Percentiles rank a stretch among this genome's conserved stretches.
These are phyloP conservation scores for Subanguina moxae DNA, from an alignment of 1,140 invertebrate genomes.

Conservation along the genomic window DNA sequence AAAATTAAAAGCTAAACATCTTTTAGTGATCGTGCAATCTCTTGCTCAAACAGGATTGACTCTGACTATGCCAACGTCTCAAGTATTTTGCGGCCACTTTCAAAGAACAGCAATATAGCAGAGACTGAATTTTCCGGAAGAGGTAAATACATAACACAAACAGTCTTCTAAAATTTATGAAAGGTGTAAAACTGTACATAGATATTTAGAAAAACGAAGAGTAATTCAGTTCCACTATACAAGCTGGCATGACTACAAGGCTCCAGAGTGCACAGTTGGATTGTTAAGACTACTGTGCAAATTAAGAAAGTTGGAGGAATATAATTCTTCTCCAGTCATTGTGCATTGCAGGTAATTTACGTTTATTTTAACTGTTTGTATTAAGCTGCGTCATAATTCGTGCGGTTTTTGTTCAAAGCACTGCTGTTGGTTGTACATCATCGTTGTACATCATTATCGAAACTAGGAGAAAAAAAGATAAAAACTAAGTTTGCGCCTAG, in stretches of 20 bases:
- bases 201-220: slow-evolving; percentile 35
- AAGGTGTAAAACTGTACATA: neutral
- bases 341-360: slow-evolving; percentile 57
- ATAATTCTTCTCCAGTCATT: slow-evolving; percentile 50
- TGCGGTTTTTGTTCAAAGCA: too few species aligned
- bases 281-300: slow-evolving; percentile 48
- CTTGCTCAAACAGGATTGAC: slow-evolving; percentile 1
- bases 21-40: neutral
- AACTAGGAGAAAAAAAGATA: too few species aligned
- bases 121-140: neutral
- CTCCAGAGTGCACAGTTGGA: slow-evolving; percentile 55
- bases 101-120: slow-evolving; percentile 22
- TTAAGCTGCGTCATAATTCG: too few species aligned
- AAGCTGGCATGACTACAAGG: slow-evolving; percentile 57
- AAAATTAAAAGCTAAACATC: too few species aligned
- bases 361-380: too few species aligned
- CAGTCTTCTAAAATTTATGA: slow-evolving; percentile 1
- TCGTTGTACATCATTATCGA: neutral
- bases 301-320: slow-evolving; percentile 52
- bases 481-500: too few species aligned
- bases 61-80: slow-evolving; percentile 52
- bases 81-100: slow-evolving; percentile 14
- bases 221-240: slow-evolving; percentile 55
- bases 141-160: slow-evolving; percentile 4
- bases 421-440: neutral